These are phyloP conservation scores for Physocephala rufipes DNA, from an alignment of 2,888 invertebrate genomes.

Conservation along the genomic window DNA sequence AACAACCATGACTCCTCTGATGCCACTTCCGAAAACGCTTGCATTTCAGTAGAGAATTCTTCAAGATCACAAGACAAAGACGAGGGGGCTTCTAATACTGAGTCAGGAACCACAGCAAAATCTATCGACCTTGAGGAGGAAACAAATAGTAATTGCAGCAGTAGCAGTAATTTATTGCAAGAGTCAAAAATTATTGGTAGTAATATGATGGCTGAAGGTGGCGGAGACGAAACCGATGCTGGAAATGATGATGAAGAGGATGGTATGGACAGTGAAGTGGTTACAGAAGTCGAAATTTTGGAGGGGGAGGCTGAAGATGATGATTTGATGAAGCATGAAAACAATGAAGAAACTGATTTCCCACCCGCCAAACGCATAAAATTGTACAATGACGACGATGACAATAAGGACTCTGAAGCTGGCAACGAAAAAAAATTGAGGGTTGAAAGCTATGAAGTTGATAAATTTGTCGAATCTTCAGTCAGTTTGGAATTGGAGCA, in stretches of 20 bases:
- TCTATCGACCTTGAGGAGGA: slow-evolving; percentile 48
- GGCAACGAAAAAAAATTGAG: slow-evolving; percentile 24
- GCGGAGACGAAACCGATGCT: slow-evolving; percentile 38
- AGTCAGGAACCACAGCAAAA: not conserved
- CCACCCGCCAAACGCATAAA: slow-evolving; percentile 51
- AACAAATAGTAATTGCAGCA: slow-evolving; percentile 55
- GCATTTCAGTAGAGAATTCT: slow-evolving; percentile 55
- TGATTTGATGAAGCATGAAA: slow-evolving; percentile 39
- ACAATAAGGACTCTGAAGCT: slow-evolving; percentile 22
- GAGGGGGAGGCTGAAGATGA: slow-evolving; percentile 43
- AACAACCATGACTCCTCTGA: slow-evolving; percentile 37
- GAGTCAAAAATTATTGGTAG: slow-evolving; percentile 47
- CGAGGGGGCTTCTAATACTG: not conserved
- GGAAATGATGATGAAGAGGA: slow-evolving; percentile 45
- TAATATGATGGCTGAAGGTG: slow-evolving; percentile 24
- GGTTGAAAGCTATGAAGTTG: not conserved
- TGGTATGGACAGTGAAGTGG: slow-evolving; percentile 36
- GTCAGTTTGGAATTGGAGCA: not conserved
- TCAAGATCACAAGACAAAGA: slow-evolving; percentile 39
- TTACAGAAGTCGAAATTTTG: slow-evolving; percentile 42
- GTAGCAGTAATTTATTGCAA: slow-evolving; percentile 56
- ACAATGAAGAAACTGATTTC: slow-evolving; percentile 39
- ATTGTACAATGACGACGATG: slow-evolving; percentile 45
- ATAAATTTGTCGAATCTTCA: slow-evolving; percentile 14
- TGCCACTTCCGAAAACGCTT: slow-evolving; percentile 62